Conservation (phyloP, 2,888 invertebrate genomes). For the Hydropsyche betteni region DNA sequence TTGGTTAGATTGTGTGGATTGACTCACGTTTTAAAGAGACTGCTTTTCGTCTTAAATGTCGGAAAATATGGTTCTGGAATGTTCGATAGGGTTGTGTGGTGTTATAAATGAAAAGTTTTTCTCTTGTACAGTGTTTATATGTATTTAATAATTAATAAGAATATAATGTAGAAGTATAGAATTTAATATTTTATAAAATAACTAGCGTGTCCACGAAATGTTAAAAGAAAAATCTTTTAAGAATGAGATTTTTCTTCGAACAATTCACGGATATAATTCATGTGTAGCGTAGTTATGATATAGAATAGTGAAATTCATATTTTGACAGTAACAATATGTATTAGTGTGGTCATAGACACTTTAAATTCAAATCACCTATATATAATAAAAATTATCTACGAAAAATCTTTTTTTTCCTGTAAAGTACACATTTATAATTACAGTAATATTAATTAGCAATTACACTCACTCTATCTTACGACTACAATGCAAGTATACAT, state of each 20-base stretch:
- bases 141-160: conserved; percentile 49
- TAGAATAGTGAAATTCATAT: too few species aligned
- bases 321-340: conserved; percentile 39
- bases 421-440: conserved; percentile 29
- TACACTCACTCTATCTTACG: conserved; percentile 16
- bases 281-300: too few species aligned
- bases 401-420: conserved; percentile 20
- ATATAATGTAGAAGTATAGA: conserved; percentile 50
- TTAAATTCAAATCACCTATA: neutral
- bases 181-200: too few species aligned
- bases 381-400: conserved; percentile 18
- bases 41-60: neutral
- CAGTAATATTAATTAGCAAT: conserved; percentile 8
- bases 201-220: too few species aligned
- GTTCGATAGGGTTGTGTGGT: conserved; percentile 40
- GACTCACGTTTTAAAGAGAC: too few species aligned
- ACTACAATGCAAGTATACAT: conserved; percentile 24
- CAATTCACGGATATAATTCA: too few species aligned
- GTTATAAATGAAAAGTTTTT: conserved; percentile 46
- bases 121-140: conserved; percentile 50
- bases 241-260: too few species aligned
- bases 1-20: too few species aligned
- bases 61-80: conserved; percentile 24
- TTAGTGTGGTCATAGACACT: conserved; percentile 49
- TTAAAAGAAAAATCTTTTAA: too few species aligned